Conservation (phyloP, 2,113 vertebrate species). For the Halichoeres trimaculatus region DNA sequence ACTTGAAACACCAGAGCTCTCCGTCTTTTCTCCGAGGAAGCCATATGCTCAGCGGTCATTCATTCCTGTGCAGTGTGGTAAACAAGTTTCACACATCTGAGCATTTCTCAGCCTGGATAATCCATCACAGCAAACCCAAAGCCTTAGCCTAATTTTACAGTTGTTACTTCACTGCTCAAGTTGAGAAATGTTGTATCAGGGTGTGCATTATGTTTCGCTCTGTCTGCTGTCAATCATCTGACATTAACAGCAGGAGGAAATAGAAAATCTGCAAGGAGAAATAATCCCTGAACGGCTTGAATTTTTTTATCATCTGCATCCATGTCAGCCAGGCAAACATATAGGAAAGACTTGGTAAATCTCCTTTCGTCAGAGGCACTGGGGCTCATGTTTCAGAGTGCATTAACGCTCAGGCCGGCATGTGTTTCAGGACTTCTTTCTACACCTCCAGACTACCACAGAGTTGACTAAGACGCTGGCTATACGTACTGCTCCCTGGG, state of each 20-base stretch:
- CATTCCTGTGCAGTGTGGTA: conserved; percentile 5
- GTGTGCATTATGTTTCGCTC: conserved; percentile 5
- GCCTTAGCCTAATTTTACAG: conserved; percentile 5
- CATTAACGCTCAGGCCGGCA: conserved; percentile 19
- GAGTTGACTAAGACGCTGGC: conserved; percentile 23
- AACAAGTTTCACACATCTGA: conserved; percentile 15
- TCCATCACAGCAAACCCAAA: conserved; percentile 22
- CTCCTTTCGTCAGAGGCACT: no score
- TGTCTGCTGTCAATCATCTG: conserved; percentile 11
- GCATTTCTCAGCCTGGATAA: background rate
- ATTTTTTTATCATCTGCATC: background rate
- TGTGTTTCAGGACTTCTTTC: conserved; percentile 53
- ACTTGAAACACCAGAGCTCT: conserved; percentile 19
- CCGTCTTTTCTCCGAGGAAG: conserved; percentile 3
- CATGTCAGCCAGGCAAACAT: background rate
- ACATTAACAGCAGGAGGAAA: background rate
- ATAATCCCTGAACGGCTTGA: background rate
- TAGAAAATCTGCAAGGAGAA: conserved; percentile 5
- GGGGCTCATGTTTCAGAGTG: conserved; percentile 25
- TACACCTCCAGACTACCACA: conserved; percentile 45
- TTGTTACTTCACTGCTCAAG: background rate
- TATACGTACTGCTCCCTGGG: conserved; percentile 50
- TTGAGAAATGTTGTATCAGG: background rate
- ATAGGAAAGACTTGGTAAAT: no score
- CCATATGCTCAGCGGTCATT: conserved; percentile 7